These are phyloP conservation scores for Monopis laevigella DNA, from an alignment of 2,888 invertebrate genomes.

Conservation along the genomic window DNA sequence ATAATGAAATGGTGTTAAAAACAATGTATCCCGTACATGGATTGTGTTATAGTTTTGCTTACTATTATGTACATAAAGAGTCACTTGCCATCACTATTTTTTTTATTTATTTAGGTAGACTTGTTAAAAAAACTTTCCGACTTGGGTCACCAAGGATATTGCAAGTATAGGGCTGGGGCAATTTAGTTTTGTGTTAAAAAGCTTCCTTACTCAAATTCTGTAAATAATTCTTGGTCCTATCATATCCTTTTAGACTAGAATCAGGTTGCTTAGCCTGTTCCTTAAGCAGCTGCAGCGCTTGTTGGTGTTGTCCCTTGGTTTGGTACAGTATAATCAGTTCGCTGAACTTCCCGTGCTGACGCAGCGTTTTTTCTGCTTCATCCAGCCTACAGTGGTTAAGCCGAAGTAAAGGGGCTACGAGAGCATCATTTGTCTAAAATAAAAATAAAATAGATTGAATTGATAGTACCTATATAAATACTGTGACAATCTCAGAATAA, in stretches of 20 bases:
- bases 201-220: conserved; percentile 83
- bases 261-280: conserved; percentile 79
- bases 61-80: no score
- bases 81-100: no score
- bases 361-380: conserved; percentile 90
- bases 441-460: neutral
- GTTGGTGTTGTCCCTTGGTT: conserved; percentile 90
- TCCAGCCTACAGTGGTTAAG: conserved; percentile 93
- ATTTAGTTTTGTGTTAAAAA: no score
- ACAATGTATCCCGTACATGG: no score
- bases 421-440: conserved; percentile 89
- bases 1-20: no score
- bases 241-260: conserved; percentile 81
- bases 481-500: no score
- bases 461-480: no score
- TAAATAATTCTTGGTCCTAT: conserved; percentile 89
- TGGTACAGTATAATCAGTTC: conserved; percentile 97
- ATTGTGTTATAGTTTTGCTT: no score
- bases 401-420: conserved; percentile 90
- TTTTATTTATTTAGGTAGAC: no score
- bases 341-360: conserved; percentile 86
- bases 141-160: no score
- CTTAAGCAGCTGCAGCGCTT: conserved; percentile 88
- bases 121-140: no score
- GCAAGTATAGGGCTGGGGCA: no score